Percentiles rank a stretch among this genome's conserved stretches.
These are phyloP conservation scores for Pedicia rivosa DNA, from an alignment of 2,888 invertebrate genomes.

Conservation along the genomic window DNA sequence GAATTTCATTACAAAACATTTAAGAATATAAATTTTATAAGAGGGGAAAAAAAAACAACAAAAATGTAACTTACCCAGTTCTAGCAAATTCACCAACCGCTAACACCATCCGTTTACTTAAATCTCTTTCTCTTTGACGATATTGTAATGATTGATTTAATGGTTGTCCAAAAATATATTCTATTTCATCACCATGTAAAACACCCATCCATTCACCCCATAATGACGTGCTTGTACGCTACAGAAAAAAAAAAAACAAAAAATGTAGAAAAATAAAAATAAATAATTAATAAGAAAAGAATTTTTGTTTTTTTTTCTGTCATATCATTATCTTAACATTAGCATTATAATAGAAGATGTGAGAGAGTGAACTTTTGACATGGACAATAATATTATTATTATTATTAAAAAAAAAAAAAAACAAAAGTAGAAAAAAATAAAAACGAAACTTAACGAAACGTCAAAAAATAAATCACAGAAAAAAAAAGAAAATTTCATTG, in stretches of 20 bases:
- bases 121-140: slow-evolving; percentile 68
- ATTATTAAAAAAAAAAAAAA: too few species aligned
- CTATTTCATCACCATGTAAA: slow-evolving; percentile 95
- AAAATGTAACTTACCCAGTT: slow-evolving; percentile 58
- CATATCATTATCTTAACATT: too few species aligned
- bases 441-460: too few species aligned
- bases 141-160: slow-evolving; percentile 76
- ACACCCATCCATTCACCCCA: slow-evolving; percentile 99
- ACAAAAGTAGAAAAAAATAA: too few species aligned
- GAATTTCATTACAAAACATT: too few species aligned
- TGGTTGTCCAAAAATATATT: slow-evolving; percentile 94
- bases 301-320: too few species aligned
- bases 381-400: too few species aligned
- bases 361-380: too few species aligned
- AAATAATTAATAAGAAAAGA: slow-evolving; percentile 3
- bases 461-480: too few species aligned
- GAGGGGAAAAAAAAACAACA: not conserved
- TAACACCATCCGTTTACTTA: slow-evolving; percentile 82
- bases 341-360: too few species aligned
- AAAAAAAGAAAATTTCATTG: too few species aligned
- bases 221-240: slow-evolving; percentile 79
- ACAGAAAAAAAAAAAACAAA: slow-evolving; percentile 16
- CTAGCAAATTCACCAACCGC: slow-evolving; percentile 86
- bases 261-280: slow-evolving; percentile 4
- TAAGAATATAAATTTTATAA: not conserved